phyloP scores from a whole-genome alignment of 2,113 vertebrate genomes.

The Alethe castanea region DNA sequence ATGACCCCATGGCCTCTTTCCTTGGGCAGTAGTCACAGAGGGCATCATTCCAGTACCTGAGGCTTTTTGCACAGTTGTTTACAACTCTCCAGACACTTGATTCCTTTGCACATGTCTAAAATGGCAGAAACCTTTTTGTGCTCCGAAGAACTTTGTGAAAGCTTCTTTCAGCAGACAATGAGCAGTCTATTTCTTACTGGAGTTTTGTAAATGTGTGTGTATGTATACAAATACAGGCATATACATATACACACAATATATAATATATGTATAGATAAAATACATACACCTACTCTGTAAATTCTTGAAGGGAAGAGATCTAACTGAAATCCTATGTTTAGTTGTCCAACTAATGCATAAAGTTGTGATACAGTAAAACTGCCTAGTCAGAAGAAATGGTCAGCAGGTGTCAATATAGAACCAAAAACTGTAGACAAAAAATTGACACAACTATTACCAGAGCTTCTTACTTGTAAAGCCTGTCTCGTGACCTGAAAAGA shows the following conservation, averaged over 20 bases:
- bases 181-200: neutral
- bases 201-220: neutral
- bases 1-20: slow-evolving; percentile 97
- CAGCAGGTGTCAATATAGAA: neutral
- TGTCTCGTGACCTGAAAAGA: neutral
- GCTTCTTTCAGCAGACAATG: neutral
- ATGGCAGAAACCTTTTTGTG: neutral
- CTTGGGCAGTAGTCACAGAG: slow-evolving; percentile 77
- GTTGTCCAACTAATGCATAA: neutral
- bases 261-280: neutral
- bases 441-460: neutral
- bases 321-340: neutral
- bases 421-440: neutral
- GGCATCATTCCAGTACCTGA: neutral
- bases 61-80: neutral
- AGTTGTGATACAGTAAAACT: neutral
- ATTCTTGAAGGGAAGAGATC: neutral
- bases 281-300: neutral
- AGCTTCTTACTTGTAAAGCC: neutral
- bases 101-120: neutral
- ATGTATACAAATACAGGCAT: neutral
- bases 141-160: neutral
- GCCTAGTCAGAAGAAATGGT: neutral
- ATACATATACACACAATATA: accelerated
- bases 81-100: neutral